Base-by-base conservation (phyloP, 2,888 invertebrate species). In the Drosophila flavopinicola region DNA sequence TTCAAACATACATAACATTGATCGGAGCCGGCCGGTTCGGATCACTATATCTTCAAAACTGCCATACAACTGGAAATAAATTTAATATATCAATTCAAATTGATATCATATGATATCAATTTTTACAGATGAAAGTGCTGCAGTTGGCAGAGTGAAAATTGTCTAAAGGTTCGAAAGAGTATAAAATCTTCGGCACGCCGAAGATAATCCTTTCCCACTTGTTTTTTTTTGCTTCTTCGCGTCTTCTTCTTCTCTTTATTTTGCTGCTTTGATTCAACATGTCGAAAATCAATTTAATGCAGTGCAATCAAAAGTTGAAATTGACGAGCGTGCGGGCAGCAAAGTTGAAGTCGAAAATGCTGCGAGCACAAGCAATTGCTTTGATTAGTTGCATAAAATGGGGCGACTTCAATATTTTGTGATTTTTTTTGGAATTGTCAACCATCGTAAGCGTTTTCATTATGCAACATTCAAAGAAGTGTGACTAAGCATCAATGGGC, bases 261-360 rank as follows among this genome's bases (percentile, higher is more conserved):
- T 11, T n/a, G n/a, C n/a, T n/a, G n/a, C n/a, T 45, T 45, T 41
- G 49, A 58, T 47, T 42, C 58, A 75, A 69, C 70, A 78, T 66
- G 71, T 78, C 67, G 75, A 77, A 80, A 86, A 79, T 86, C 80
- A 86, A 80, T 80, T 86, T 84, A 84, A 80, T 80, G 80, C 80
- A 80, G 67, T 84, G 84, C 80, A 80, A 86, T 80, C 80, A 86
- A 86, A 86, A 77, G 60, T 74, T 75, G 48, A 68, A 77, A 80
- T 74, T 77, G 84, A 77, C 66, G 65, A 76, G 49, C 41, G 63
- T 70, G 74, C 58, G 54, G 53, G 52, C 45, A 69, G 35, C 66
- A 48, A 30, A 77, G 67, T 66, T 70, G 61, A 30, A 77, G 67
- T 66, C 67, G 61, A 80, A 77, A 80, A 54, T 67, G 65, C 57